Evolutionary conservation across 2,888 invertebrate genomes (phyloP), one percentile per base, ranked within the genome.

Genomic region (Chloroclystis v-ata): DNA sequence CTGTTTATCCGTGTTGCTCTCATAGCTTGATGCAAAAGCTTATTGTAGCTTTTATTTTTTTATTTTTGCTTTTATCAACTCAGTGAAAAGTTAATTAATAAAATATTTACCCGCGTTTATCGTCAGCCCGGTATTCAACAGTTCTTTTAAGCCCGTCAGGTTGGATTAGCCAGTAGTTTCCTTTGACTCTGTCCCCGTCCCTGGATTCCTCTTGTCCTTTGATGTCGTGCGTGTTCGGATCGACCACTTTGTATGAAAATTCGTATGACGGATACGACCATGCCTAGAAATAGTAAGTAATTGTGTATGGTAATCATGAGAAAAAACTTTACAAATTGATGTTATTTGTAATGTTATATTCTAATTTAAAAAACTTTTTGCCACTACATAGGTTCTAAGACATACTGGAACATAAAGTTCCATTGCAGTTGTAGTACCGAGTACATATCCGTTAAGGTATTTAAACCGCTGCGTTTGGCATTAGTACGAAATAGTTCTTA

Each of bases 161-260:
- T 69, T 90, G 82, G 37, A 84, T 64, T 29, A 90, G 77, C 76
- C 88, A 88, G 71, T 90, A 89, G 58, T 75, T 73, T 49, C 89
- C 89, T 53, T 82, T 85, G 10, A 89, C 87, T 53, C 78, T 77
- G 56, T 88, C 89, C 30, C 89, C 89, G 10, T 89, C 69, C 39
- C 89, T 75, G 16, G 60, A 56, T 60, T 90, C 90, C 33, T 85
- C 72, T 49, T 89, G 89, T 45, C 79, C 82, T 66, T 89, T 89
- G 47, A 75, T 69, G 67, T 90, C 90, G 52, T 89, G 89, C 12
- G 89, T 90, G 64, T 89, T 82, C 42, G 87, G 86, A 66, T 90
- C 90, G 47, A 81, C 67, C 43, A 90, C 90, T 59, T 82, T 83
- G 69, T 90, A 90, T 54, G 84, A 86, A 81, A 85, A 90, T 60